A percentile compares a stretch with the other conserved stretches of the same genome.
These are phyloP conservation scores for Tipula helvola DNA, from an alignment of 2,888 invertebrate genomes.

Conservation along the genomic window DNA sequence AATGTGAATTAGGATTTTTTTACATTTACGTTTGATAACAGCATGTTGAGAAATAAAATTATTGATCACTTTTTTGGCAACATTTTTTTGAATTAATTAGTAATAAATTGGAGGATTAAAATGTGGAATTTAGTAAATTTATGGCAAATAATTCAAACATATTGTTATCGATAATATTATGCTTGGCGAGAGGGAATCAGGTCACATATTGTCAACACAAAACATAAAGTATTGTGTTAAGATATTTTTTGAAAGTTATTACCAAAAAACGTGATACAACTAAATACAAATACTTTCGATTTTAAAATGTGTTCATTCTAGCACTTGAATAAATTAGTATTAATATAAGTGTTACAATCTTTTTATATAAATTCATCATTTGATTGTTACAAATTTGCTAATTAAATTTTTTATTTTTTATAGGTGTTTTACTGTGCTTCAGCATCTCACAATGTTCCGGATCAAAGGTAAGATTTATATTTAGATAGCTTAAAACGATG, in stretches of 20 bases:
- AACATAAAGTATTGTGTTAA: not conserved
- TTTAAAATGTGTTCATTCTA: not conserved
- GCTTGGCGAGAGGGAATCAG: not conserved
- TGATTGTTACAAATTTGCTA: not conserved
- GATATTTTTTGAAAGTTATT: not conserved
- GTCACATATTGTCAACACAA: not conserved
- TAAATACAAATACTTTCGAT: not conserved
- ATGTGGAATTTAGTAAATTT: not conserved
- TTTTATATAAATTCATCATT: not conserved
- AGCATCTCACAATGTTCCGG: not conserved
- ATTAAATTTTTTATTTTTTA: not conserved
- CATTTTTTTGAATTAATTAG: not conserved
- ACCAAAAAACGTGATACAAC: not conserved
- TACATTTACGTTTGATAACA: no score
- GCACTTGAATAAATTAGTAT: not conserved
- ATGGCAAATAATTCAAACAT: not conserved
- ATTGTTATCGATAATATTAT: not conserved
- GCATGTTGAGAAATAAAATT: no score
- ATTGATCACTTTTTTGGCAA: not conserved
- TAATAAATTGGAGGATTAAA: not conserved
- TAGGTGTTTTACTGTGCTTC: not conserved
- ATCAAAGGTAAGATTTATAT: not conserved
- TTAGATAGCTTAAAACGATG: not conserved
- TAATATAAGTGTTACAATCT: not conserved
- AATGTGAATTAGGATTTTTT: no score